Base-by-base conservation (phyloP, 2,113 vertebrate species). In the Serinus canaria region DNA sequence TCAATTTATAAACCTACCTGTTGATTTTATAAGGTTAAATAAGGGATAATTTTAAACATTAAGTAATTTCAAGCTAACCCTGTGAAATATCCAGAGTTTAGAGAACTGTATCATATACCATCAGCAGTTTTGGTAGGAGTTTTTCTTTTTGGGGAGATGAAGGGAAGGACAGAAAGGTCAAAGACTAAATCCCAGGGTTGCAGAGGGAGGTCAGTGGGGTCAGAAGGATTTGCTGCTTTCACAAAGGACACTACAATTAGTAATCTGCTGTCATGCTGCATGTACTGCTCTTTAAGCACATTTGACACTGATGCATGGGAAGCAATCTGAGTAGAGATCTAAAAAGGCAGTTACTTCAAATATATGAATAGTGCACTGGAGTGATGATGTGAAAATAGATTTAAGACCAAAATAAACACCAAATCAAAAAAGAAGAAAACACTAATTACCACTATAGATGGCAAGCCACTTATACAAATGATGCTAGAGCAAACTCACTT, bases 151-250 rank as follows among this genome's bases (percentile, higher is more conserved):
- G 21, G 5, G 25, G 19, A 39, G 27, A 80, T 59, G 72, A 64
- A 85, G 11, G 52, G 52, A 86, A 78, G 55, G 44, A 72, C 10
- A 33, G n/a, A 90, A 81, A 88, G 85, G 92, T 89, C 93, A 81
- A 84, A 94, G 52, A 93, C 35, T 94, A 90, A 95, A 96, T 86
- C 64, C 67, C 0, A 0, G 15, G 33, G 82, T 43, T 70, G 47
- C 78, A 87, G 18, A 80, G 85, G 82, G 67, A 88, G 84, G 70
- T 85, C 90, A 70, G 27, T 8, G 18, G 23, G 82, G 68, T 94
- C 79, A 80, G 83, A 86, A 75, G 85, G 68, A 95, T 94, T 95
- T 90, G 55, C 83, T 87, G 72, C 44, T 89, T 83, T 92, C 85
- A 95, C 85, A 95, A 93, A 93, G 60, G 68, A 90, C 73, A 24